phyloP scores from a whole-genome alignment of 2,113 vertebrate species.

The Jaculus jaculus region DNA sequence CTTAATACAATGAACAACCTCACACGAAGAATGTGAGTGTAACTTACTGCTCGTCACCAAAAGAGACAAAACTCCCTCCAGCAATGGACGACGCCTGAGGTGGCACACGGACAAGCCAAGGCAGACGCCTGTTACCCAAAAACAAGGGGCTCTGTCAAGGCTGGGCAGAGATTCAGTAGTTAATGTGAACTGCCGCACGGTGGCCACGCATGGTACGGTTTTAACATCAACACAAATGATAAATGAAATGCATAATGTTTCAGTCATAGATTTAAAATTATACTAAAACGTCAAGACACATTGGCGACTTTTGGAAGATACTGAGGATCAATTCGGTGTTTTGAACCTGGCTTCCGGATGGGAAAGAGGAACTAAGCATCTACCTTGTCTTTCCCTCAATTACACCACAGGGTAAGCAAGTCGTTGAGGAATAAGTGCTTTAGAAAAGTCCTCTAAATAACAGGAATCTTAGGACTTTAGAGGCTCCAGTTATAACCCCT shows the following conservation, averaged over 20 bases:
- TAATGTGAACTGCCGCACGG: neutral
- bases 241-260: neutral
- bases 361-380: no score
- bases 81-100: neutral
- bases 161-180: neutral
- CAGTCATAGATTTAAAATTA: neutral
- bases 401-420: no score
- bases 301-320: neutral
- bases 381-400: no score
- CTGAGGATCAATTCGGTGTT: no score
- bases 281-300: neutral
- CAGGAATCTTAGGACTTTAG: no score
- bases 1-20: neutral
- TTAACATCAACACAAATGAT: neutral
- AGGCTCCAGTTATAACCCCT: no score
- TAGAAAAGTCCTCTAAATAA: no score
- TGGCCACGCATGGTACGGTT: neutral
- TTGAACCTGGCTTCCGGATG: no score
- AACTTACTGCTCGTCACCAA: neutral
- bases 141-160: neutral
- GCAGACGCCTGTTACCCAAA: neutral
- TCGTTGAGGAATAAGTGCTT: no score
- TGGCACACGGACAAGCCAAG: neutral
- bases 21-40: neutral
- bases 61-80: neutral